Conservation (phyloP, 1,140 invertebrate genomes). For the Trichoplusia ni region DNA sequence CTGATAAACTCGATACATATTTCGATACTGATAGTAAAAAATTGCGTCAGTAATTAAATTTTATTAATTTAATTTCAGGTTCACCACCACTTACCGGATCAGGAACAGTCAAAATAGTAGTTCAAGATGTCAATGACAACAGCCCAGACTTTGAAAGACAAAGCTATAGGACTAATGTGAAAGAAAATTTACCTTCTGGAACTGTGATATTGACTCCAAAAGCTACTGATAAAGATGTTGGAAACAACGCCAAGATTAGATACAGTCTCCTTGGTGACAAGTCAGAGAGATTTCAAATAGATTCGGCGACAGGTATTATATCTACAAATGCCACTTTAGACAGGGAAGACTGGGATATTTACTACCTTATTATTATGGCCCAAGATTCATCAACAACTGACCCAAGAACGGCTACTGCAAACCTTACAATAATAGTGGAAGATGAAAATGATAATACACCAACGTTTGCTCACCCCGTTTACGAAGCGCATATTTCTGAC, state of each 20-base stretch:
- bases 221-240: conserved; percentile 91
- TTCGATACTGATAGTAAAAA: not conserved
- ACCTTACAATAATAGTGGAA: conserved; percentile 89
- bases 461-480: conserved; percentile 86
- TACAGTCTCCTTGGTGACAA: conserved; percentile 92
- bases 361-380: conserved; percentile 91
- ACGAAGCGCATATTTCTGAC: conserved; percentile 91
- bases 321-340: conserved; percentile 88
- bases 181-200: conserved; percentile 89
- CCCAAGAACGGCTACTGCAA: conserved; percentile 88
- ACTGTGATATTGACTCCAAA: conserved; percentile 87
- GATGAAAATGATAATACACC: conserved; percentile 96
- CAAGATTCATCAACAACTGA: conserved; percentile 93
- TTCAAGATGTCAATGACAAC: conserved; percentile 97
- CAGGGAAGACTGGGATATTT: conserved; percentile 88
- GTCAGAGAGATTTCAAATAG: conserved; percentile 88
- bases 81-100: conserved; percentile 94
- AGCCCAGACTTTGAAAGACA: conserved; percentile 91
- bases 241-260: conserved; percentile 91
- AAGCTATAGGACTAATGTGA: conserved; percentile 88
- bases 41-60: not conserved
- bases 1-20: too few species aligned
- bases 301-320: conserved; percentile 89
- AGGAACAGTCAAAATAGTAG: conserved; percentile 92
- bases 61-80: conserved; percentile 82